Evolutionary conservation across 2,888 invertebrate genomes (phyloP).

Genomic region (Cerastoderma edule): DNA sequence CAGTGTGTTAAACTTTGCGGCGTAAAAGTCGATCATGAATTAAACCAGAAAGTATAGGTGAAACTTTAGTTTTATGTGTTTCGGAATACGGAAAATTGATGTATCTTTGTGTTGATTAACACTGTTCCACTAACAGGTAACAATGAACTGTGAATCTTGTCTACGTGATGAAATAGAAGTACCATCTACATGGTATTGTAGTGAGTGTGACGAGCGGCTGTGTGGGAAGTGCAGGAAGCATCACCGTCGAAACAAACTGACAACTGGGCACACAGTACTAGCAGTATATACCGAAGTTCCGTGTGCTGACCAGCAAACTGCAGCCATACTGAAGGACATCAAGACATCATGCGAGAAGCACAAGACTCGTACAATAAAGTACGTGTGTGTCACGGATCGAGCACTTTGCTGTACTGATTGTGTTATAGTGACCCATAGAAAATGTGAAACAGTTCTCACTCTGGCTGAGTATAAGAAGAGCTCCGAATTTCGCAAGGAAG

Average conservation of each 20-base stretch:
- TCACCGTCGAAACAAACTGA: not conserved
- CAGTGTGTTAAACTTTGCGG: no score
- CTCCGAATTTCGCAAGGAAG: not conserved
- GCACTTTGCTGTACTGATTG: not conserved
- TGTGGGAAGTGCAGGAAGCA: not conserved
- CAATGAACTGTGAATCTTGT: slow-evolving; percentile 6
- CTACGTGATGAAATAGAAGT: not conserved
- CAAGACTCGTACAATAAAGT: not conserved
- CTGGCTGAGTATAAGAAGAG: not conserved
- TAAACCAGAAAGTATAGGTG: no score
- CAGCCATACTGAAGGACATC: not conserved
- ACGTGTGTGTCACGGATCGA: not conserved
- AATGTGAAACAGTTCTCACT: not conserved
- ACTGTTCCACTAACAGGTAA: no score
- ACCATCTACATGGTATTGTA: not conserved
- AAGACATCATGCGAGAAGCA: not conserved
- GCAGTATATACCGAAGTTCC: not conserved
- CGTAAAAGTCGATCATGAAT: no score
- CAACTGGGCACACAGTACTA: not conserved
- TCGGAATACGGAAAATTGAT: no score
- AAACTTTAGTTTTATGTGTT: no score
- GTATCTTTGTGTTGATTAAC: no score
- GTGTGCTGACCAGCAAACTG: not conserved
- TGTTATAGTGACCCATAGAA: not conserved
- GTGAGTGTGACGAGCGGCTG: not conserved